Conservation (phyloP, 1,140 invertebrate genomes). For the Druon quercuslanigerum region DNA sequence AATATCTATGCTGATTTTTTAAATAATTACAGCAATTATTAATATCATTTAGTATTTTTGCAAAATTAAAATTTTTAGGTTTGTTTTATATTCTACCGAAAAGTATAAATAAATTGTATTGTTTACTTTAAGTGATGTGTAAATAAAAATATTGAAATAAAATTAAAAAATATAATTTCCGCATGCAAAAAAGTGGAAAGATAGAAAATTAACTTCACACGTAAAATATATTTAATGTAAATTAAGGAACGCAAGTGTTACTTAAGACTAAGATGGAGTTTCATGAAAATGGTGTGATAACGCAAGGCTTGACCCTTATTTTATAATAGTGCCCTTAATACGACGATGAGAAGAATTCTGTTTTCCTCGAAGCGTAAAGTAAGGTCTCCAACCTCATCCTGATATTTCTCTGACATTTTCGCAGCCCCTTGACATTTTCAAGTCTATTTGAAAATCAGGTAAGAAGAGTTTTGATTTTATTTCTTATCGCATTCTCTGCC, state of each 20-base stretch:
- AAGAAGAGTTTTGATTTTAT: neutral
- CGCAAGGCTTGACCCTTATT: neutral
- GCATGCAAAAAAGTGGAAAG: neutral
- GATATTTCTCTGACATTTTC: conserved; percentile 17
- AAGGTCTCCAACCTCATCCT: conserved; percentile 13
- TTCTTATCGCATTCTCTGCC: neutral
- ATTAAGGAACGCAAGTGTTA: neutral
- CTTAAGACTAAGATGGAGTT: neutral
- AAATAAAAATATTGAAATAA: too few relatives aligned
- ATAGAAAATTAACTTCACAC: neutral
- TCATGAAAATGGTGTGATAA: neutral
- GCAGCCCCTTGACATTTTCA: conserved; percentile 20
- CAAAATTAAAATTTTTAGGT: too few relatives aligned
- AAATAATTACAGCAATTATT: too few relatives aligned
- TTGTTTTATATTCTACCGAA: too few relatives aligned
- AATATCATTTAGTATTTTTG: too few relatives aligned
- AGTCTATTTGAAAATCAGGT: neutral
- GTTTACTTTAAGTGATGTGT: too few relatives aligned
- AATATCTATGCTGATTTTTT: too few relatives aligned
- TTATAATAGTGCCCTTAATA: neutral
- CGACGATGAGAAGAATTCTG: neutral
- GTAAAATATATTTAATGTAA: neutral
- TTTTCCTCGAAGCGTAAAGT: conserved; percentile 11
- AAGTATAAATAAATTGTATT: too few relatives aligned
- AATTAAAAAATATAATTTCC: neutral